Percentiles rank a stretch among this genome's conserved stretches.
These are phyloP conservation scores for Spodoptera littoralis DNA, from an alignment of 2,888 invertebrate genomes.

Conservation along the genomic window DNA sequence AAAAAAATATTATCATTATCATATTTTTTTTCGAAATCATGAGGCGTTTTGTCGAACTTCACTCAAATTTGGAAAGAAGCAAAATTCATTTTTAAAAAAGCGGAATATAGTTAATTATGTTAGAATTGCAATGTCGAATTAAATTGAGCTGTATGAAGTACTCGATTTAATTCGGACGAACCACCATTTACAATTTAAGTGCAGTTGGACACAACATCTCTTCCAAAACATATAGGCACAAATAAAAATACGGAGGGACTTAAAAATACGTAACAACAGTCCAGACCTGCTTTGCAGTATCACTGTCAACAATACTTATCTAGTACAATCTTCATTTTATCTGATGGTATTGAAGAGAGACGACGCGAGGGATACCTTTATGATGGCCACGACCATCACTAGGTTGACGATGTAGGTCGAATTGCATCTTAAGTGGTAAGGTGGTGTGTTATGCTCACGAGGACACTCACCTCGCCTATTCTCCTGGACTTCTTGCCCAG, in stretches of 20 bases:
- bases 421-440: constrained; percentile 89
- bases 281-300: constrained; percentile 87
- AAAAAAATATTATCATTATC: constrained; percentile 41
- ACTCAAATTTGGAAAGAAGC: constrained; percentile 84
- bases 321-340: constrained; percentile 82
- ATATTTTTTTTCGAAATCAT: constrained; percentile 31
- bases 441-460: constrained; percentile 85
- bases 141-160: constrained; percentile 61
- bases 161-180: constrained; percentile 69
- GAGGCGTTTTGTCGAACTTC: constrained; percentile 87
- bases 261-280: constrained; percentile 88
- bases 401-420: constrained; percentile 89
- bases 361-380: constrained; percentile 86
- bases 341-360: constrained; percentile 88
- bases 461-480: constrained; percentile 88
- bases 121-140: constrained; percentile 67
- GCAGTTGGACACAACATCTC: constrained; percentile 88
- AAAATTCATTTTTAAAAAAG: constrained; percentile 71
- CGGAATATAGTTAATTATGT: constrained; percentile 66
- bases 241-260: constrained; percentile 78
- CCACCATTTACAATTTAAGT: constrained; percentile 88
- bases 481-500: constrained; percentile 84
- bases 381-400: constrained; percentile 87
- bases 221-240: constrained; percentile 64
- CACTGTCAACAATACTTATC: constrained; percentile 86